phyloP scores from a whole-genome alignment of 1,140 invertebrate genomes.

The Drosophila subpulchrella region DNA sequence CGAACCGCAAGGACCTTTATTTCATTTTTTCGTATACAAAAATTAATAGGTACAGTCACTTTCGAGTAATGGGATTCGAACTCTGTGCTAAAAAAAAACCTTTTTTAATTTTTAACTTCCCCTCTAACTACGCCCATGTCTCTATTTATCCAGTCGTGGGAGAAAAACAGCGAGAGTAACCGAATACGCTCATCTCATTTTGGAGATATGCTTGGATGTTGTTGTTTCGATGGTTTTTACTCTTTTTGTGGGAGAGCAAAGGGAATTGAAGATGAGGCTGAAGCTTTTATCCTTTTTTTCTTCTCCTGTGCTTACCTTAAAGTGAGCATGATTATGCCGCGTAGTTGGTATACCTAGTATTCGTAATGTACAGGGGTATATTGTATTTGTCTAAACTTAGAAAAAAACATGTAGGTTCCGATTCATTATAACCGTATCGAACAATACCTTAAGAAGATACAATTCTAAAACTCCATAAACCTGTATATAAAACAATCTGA shows the following conservation, averaged over 20 bases:
- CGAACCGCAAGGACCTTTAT: no score
- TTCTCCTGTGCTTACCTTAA: slow-evolving; percentile 38
- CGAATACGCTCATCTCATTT: slow-evolving; percentile 2
- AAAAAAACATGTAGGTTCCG: no score
- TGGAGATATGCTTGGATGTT: slow-evolving; percentile 2
- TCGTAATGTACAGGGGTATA: not conserved
- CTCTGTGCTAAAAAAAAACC: no score
- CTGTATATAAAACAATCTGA: no score
- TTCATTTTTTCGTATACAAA: no score
- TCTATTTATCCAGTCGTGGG: slow-evolving; percentile 17
- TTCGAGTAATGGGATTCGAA: no score
- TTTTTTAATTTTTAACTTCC: not conserved
- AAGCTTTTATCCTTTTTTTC: slow-evolving; percentile 16
- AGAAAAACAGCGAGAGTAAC: slow-evolving; percentile 9
- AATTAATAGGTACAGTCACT: no score
- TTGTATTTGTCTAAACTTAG: not conserved
- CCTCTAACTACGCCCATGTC: not conserved
- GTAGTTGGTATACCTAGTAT: not conserved
- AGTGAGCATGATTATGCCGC: slow-evolving; percentile 25
- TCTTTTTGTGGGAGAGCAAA: slow-evolving; percentile 19
- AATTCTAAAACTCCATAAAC: no score
- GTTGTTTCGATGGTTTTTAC: slow-evolving; percentile 13
- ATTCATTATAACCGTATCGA: no score
- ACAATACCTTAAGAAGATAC: no score
- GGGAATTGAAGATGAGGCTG: not conserved